A percentile compares a stretch with the other conserved stretches of the same genome.
Conservation (phyloP, 2,888 invertebrate species). For the Rhorus exstirpatorius region DNA sequence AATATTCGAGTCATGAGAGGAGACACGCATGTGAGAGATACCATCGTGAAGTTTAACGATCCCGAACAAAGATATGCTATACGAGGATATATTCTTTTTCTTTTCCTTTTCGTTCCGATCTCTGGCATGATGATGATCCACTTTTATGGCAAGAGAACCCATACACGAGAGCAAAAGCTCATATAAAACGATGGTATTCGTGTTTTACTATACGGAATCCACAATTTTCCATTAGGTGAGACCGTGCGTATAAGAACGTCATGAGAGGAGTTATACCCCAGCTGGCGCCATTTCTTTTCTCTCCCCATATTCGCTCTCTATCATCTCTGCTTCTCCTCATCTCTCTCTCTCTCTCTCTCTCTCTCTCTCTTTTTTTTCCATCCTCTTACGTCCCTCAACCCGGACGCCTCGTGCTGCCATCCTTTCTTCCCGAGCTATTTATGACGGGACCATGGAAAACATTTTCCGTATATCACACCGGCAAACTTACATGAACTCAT, state of each 20-base stretch:
- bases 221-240: conserved; percentile 83
- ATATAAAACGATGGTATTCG: conserved; percentile 65
- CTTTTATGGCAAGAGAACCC: conserved; percentile 63
- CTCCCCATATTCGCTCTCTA: conserved; percentile 30
- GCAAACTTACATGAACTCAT: conserved; percentile 79
- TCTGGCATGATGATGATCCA: conserved; percentile 67
- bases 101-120: conserved; percentile 35
- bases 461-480: conserved; percentile 80
- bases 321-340: conserved; percentile 12
- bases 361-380: not conserved
- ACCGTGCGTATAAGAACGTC: conserved; percentile 70
- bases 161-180: conserved; percentile 44
- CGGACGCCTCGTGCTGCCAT: conserved; percentile 28
- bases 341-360: conserved; percentile 24
- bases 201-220: conserved; percentile 69
- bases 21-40: not conserved
- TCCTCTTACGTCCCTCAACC: conserved; percentile 14
- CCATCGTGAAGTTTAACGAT: conserved; percentile 49
- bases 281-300: conserved; percentile 68
- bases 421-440: conserved; percentile 78
- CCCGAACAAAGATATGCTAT: conserved; percentile 33
- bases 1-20: conserved; percentile 8
- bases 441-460: conserved; percentile 81
- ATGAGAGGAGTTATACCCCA: conserved; percentile 53
- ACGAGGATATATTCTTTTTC: conserved; percentile 57